Evolutionary conservation across 2,888 invertebrate species (phyloP).

Genomic region (Cinara cedri): DNA sequence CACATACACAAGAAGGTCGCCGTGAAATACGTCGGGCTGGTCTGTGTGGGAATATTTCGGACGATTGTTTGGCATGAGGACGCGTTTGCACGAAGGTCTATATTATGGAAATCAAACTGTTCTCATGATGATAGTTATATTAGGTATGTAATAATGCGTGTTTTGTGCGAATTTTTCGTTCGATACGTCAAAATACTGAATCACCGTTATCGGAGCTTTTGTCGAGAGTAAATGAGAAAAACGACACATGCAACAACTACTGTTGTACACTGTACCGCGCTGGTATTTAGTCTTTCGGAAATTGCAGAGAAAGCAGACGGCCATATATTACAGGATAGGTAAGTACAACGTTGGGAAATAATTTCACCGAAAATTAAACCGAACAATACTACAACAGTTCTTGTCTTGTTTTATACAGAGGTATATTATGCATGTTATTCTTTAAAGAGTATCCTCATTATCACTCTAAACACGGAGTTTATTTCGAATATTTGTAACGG

Average conservation of each 20-base stretch:
- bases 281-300: neutral
- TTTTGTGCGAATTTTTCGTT: conserved; percentile 2
- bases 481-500: no score
- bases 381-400: neutral
- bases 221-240: neutral
- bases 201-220: conserved; percentile 38
- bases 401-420: neutral
- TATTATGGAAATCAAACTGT: conserved; percentile 48
- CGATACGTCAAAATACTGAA: conserved; percentile 18
- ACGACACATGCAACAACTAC: neutral
- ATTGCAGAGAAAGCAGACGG: conserved; percentile 1
- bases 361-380: neutral
- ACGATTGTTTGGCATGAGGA: conserved; percentile 47
- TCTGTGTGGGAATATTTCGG: conserved; percentile 53
- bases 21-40: neutral
- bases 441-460: no score
- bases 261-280: no score
- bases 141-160: neutral
- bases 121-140: conserved; percentile 28
- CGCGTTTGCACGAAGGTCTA: conserved; percentile 46
- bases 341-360: neutral
- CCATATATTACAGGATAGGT: neutral
- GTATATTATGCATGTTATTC: no score
- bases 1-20: conserved; percentile 40
- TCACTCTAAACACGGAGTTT: no score